Percentiles rank a stretch among this genome's conserved stretches.
These are phyloP conservation scores for Phortica variegata DNA, from an alignment of 1,140 invertebrate species.

Conservation along the genomic window DNA sequence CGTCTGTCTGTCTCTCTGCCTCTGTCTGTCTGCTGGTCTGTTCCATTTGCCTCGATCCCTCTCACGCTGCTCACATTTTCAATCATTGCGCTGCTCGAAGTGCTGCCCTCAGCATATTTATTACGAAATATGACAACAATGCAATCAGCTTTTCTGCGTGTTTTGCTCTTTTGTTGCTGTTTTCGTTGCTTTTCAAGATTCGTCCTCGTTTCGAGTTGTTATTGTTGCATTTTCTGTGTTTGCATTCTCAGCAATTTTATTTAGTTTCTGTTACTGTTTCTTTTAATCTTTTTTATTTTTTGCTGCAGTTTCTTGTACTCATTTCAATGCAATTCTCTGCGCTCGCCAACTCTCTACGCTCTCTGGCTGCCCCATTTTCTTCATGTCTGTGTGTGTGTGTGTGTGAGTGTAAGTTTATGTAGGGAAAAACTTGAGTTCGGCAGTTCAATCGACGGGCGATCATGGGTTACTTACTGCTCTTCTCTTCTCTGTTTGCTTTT, in stretches of 20 bases:
- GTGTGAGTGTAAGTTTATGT: slow-evolving; percentile 32
- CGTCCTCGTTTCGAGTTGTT: slow-evolving; percentile 48
- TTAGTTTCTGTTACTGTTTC: neutral
- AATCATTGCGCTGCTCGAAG: slow-evolving; percentile 23
- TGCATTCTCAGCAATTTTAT: slow-evolving; percentile 33
- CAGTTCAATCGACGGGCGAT: too few species aligned
- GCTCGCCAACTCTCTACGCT: slow-evolving; percentile 9
- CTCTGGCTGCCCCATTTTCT: slow-evolving; percentile 12
- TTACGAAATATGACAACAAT: slow-evolving; percentile 56
- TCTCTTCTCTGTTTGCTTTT: too few species aligned
- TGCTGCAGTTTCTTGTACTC: too few species aligned
- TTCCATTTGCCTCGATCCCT: neutral
- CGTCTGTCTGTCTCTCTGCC: neutral
- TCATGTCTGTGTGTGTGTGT: neutral
- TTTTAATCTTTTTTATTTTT: slow-evolving; percentile 9
- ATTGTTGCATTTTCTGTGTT: slow-evolving; percentile 10
- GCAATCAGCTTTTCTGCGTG: slow-evolving; percentile 16
- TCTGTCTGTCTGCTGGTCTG: too few species aligned
- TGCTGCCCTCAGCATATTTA: slow-evolving; percentile 36
- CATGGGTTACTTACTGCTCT: too few species aligned
- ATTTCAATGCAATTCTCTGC: slow-evolving; percentile 3
- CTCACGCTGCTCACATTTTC: slow-evolving; percentile 4
- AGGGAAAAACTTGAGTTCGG: slow-evolving; percentile 16
- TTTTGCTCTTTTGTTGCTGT: slow-evolving; percentile 23
- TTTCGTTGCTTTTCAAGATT: slow-evolving; percentile 4